Base-by-base conservation (phyloP, 2,113 vertebrate species). In the Malurus elegans region DNA sequence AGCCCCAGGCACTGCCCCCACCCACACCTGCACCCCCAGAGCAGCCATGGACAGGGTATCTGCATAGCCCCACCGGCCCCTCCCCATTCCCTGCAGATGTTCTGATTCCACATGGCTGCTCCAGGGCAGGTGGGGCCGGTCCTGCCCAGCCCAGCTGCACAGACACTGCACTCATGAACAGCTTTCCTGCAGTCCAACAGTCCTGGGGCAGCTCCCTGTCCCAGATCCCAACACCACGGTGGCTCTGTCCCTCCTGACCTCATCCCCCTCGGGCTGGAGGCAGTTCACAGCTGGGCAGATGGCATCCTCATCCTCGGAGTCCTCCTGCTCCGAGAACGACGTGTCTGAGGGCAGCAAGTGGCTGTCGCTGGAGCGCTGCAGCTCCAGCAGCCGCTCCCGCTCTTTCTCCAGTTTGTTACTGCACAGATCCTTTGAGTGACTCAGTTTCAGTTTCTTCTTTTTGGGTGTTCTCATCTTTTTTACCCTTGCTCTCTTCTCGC, bases 181-280 rank as follows among this genome's bases (percentile, higher is more conserved):
- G 12, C 5, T 5, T 6, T 38, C 31, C 50, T 20, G 51, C 61
- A 18, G 15, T 3, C 23, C 4, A 29, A 56, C 36, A 18, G 34
- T 14, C 18, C 32, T 34, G 12, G 62, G 40, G 34, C 56, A 84
- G 69, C 14, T 26, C 17, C 34, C 42, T 3, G 7, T 4, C 51
- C 71, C 5, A 32, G 19, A 36, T 6, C n/a, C 53, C 79, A 72
- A 8, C 7, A 2, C 8, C 31, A 1, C 2, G 1, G 44, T 0
- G 2, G 14, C 9, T 29, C 36, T 31, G 44, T 21, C 81, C 56
- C 91, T 88, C 97, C 98, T 98, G 94, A 99, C 99, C 99, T 99
- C 99, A 42, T 99, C 99, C 82, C 99, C 99, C 97, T 99, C 99
- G 8, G 99, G 99, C 96, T 99, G 98, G 88, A 99, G 98, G 90